Evolutionary conservation across 2,797 vertebrate species (phyloP).

Genomic region (Danio tinwini): DNA sequence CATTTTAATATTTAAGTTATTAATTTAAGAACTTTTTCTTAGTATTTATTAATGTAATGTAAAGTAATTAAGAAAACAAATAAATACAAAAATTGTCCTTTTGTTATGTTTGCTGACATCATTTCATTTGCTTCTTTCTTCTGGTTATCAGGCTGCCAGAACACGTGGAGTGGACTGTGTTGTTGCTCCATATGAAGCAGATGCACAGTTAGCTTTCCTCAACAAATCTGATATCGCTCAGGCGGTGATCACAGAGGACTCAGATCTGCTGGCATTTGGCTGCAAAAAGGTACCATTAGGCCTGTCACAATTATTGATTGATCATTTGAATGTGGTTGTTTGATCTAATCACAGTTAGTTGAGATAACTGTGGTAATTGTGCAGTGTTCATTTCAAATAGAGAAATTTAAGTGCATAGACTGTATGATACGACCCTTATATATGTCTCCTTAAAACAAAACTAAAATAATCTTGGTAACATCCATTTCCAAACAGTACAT

Average conservation of each 20-base stretch:
- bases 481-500: no score
- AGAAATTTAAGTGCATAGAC: neutral
- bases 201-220: conserved; percentile 93
- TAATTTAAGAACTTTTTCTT: no score
- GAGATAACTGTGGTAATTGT: neutral
- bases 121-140: neutral
- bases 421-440: no score
- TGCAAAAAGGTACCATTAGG: conserved; percentile 89
- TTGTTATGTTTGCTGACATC: neutral
- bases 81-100: neutral
- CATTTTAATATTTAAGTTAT: neutral
- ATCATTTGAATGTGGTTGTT: neutral
- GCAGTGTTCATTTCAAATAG: neutral
- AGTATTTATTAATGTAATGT: no score
- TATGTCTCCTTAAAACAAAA: no score
- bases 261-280: conserved; percentile 95
- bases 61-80: conserved; percentile 4
- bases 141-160: conserved; percentile 82
- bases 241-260: conserved; percentile 95
- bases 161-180: conserved; percentile 88
- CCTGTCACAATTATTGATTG: neutral
- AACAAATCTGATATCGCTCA: conserved; percentile 88
- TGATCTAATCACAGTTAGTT: neutral
- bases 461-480: no score
- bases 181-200: conserved; percentile 96